Conservation (phyloP, 2,797 vertebrate species). For the Acanthopagrus latus region DNA sequence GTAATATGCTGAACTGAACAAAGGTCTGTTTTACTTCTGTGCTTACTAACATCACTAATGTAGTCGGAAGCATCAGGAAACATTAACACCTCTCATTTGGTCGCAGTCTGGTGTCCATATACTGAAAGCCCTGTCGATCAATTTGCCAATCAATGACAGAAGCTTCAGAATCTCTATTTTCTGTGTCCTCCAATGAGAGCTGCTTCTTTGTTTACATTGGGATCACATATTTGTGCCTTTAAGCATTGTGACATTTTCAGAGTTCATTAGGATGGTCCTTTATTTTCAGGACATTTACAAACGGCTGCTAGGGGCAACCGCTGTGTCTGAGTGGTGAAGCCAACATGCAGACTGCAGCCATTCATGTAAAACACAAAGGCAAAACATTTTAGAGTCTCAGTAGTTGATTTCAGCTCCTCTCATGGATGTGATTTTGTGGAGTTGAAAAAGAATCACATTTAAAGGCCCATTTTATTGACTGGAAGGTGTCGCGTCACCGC, state of each 20-base stretch:
- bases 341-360: slow-evolving; percentile 5
- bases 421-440: not conserved
- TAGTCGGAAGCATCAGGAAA: not conserved
- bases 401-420: not conserved
- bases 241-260: slow-evolving; percentile 31
- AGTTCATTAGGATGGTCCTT: slow-evolving; percentile 23
- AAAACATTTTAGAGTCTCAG: not conserved
- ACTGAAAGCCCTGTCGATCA: slow-evolving; percentile 1
- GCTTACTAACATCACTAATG: not conserved
- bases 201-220: slow-evolving; percentile 30
- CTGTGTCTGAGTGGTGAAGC: not conserved
- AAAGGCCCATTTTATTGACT: slow-evolving; percentile 22
- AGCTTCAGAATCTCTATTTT: slow-evolving; percentile 2
- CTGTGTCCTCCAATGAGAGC: not conserved
- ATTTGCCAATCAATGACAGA: not conserved
- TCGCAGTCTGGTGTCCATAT: not conserved
- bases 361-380: slow-evolving; percentile 1
- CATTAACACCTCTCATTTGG: slow-evolving; percentile 1
- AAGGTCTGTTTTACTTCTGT: not conserved
- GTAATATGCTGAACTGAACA: not conserved
- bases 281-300: slow-evolving; percentile 37
- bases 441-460: slow-evolving; percentile 1
- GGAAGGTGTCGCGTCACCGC: slow-evolving; percentile 21
- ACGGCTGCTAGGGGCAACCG: slow-evolving; percentile 3
- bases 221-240: slow-evolving; percentile 20